phyloP scores from a whole-genome alignment of 2,888 invertebrate species.

The Stegophylla sp. region DNA sequence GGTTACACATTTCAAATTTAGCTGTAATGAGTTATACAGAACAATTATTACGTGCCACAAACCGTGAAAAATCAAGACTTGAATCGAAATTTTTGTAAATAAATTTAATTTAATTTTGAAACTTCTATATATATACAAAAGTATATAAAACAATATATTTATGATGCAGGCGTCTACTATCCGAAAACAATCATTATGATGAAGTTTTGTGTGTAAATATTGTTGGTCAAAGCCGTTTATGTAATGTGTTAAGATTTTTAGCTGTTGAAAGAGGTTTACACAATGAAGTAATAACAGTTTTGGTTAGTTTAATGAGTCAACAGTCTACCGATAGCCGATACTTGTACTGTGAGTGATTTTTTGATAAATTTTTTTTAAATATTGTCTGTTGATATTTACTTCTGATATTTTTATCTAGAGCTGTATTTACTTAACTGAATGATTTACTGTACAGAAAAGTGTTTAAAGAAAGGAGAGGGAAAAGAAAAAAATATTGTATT shows the following conservation, averaged over 20 bases:
- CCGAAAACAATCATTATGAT: slow-evolving; percentile 72
- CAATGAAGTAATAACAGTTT: slow-evolving; percentile 69
- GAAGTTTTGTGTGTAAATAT: slow-evolving; percentile 72
- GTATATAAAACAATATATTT: slow-evolving; percentile 34
- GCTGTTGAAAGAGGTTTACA: slow-evolving; percentile 69
- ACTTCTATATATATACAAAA: slow-evolving; percentile 18
- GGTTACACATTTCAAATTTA: slow-evolving; percentile 73
- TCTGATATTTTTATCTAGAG: too few relatives aligned
- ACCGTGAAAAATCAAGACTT: slow-evolving; percentile 52
- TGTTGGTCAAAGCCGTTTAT: slow-evolving; percentile 71
- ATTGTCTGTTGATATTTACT: too few relatives aligned
- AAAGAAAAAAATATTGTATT: too few relatives aligned
- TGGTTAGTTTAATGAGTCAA: slow-evolving; percentile 67
- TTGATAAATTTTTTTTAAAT: too few relatives aligned
- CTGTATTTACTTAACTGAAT: too few relatives aligned
- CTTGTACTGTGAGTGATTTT: slow-evolving; percentile 60
- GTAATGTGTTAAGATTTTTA: slow-evolving; percentile 70
- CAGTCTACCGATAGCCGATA: slow-evolving; percentile 58
- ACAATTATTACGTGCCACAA: slow-evolving; percentile 66
- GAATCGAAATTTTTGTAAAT: slow-evolving; percentile 57
- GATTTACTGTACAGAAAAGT: too few relatives aligned
- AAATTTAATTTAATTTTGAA: slow-evolving; percentile 38
- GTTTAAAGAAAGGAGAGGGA: too few relatives aligned
- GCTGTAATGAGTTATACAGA: slow-evolving; percentile 73
- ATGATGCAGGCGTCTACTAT: slow-evolving; percentile 61